Evolutionary conservation across 1,140 invertebrate genomes (phyloP), one percentile per base, ranked within the genome.

Genomic region (Cylas formicarius): DNA sequence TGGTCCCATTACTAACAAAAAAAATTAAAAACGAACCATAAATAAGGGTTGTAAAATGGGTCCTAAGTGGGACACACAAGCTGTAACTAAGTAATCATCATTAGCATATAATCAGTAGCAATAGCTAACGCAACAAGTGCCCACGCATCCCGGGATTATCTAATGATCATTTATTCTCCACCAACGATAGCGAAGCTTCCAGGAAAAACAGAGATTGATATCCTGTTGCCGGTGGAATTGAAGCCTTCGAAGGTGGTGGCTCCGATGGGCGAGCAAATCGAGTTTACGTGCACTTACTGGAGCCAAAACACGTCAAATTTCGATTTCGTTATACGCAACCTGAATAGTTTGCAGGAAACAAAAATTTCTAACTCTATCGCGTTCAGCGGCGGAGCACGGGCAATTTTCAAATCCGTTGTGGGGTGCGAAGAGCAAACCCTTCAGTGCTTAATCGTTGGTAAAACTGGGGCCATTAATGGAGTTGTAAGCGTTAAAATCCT

Each of bases 221-320:
- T n/a, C n/a, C n/a, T n/a, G n/a, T n/a, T n/a, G 33, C 66, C 62
- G 56, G 66, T 77, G 65, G 70, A 72, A 63, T 57, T 78, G 50
- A 66, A 57, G 35, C 75, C 74, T 10, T 58, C 68, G 43, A 63
- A 57, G 24, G 66, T 69, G 13, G 46, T 55, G 19, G 61, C 60
- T 31, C 49, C 58, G 16, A 54, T 67, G 16, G 66, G 71, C 22
- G 50, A 56, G 22, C 46, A 51, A 33, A 60, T 74, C 20, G 46
- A 48, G 35, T 71, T 77, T 51, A 68, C 59, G 14, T 78, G 75
- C 59, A 68, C 64, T 17, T 77, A 75, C 54, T 48, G 69, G 31
- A 70, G 34, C 13, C 16, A 34, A 38, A 33, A 48, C 7, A 39
- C 37, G 5, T 7, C 10, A 24, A 22, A 53, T 27, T 36, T 45